phyloP scores from a whole-genome alignment of 2,888 invertebrate species.

The Myopa tessellatipennis region DNA sequence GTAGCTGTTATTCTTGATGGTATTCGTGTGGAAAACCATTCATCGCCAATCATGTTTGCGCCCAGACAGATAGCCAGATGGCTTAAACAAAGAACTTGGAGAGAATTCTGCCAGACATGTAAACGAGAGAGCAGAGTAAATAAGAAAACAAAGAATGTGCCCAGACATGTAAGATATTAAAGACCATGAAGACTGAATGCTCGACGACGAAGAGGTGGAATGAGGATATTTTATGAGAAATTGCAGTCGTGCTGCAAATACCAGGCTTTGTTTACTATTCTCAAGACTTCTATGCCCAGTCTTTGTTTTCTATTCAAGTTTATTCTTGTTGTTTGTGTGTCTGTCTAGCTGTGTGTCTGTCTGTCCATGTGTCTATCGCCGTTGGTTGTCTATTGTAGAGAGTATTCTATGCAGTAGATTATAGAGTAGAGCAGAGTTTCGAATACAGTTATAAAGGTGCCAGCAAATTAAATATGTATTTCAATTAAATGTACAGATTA shows the following conservation, averaged over 20 bases:
- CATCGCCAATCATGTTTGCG: neutral
- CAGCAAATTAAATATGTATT: conserved; percentile 59
- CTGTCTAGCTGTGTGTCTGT: conserved; percentile 16
- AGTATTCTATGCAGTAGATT: neutral
- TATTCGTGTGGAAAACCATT: no score
- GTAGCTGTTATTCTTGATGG: no score
- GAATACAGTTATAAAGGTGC: conserved; percentile 37
- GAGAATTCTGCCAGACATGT: conserved; percentile 8
- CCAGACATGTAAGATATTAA: conserved; percentile 15
- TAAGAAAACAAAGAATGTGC: conserved; percentile 9
- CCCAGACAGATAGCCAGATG: neutral
- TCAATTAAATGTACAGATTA: conserved; percentile 57
- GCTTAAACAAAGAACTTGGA: neutral
- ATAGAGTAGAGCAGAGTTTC: neutral
- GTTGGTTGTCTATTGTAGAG: no score
- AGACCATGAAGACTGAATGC: neutral
- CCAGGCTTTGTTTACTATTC: neutral
- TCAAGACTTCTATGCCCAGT: neutral
- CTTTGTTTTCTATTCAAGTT: neutral
- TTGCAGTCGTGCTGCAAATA: neutral
- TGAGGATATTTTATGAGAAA: conserved; percentile 6
- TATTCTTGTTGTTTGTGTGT: neutral
- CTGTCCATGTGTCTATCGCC: neutral
- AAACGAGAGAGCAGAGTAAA: conserved; percentile 6
- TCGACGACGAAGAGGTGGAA: conserved; percentile 8